Evolutionary conservation across 2,888 invertebrate species (phyloP).

Genomic region (Mimumesa dahlbomi): DNA sequence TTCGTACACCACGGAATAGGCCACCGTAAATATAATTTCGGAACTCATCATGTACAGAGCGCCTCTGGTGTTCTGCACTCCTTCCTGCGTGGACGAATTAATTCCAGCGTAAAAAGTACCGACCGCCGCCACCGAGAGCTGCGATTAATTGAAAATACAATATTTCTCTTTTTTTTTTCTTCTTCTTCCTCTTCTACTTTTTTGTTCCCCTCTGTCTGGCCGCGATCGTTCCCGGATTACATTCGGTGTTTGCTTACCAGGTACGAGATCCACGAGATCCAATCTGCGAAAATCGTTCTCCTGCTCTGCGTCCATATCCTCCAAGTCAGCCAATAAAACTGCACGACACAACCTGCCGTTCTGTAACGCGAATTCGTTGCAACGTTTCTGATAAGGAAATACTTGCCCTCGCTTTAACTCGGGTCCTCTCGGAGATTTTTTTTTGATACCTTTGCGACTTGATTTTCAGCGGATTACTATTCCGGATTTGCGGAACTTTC

Average conservation of each 20-base stretch:
- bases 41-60: conserved; percentile 81
- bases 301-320: conserved; percentile 78
- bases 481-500: conserved; percentile 22
- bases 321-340: conserved; percentile 80
- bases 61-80: conserved; percentile 81
- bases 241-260: conserved; percentile 30
- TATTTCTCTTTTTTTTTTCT: background rate
- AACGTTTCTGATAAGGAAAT: no score
- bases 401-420: no score
- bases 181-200: background rate
- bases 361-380: no score
- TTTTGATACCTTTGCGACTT: conserved; percentile 14
- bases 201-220: background rate
- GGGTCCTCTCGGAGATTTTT: no score
- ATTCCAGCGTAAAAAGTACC: conserved; percentile 80
- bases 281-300: conserved; percentile 69
- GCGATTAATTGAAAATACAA: conserved; percentile 10
- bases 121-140: conserved; percentile 80
- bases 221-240: background rate
- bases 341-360: conserved; percentile 78
- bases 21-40: conserved; percentile 81
- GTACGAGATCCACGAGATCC: conserved; percentile 46
- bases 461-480: background rate
- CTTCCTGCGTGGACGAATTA: conserved; percentile 80
- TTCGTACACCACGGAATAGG: conserved; percentile 81